These are phyloP conservation scores for Ciconia boyciana DNA, from an alignment of 2,113 vertebrate species.

Conservation along the genomic window DNA sequence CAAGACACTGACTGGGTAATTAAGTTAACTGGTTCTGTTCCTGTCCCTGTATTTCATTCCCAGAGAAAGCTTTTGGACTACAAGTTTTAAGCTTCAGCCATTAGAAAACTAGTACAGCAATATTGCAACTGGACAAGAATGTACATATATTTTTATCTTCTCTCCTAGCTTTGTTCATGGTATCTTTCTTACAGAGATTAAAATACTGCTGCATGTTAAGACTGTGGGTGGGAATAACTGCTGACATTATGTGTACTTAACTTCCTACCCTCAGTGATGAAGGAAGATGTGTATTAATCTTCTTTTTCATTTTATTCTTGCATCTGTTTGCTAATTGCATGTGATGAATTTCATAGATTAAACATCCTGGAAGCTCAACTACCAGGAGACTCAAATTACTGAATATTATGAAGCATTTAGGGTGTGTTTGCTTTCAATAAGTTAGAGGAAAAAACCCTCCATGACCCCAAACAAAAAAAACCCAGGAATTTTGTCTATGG, in stretches of 20 bases:
- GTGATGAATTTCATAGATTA: neutral
- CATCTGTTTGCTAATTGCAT: neutral
- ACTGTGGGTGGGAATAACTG: neutral
- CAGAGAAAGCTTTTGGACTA: neutral
- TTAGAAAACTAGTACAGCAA: neutral
- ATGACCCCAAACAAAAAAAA: neutral
- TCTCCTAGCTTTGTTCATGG: neutral
- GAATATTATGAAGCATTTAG: neutral
- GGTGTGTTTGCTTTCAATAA: neutral
- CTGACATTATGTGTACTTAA: neutral
- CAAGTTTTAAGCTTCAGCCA: neutral
- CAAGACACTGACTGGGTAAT: neutral
- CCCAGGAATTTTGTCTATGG: fast-evolving
- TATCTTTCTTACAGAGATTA: neutral
- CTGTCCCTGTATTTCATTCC: neutral
- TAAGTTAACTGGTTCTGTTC: neutral
- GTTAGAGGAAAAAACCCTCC: neutral
- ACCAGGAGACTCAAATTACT: neutral
- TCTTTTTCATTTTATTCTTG: neutral
- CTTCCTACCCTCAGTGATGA: neutral
- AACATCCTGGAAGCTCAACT: neutral
- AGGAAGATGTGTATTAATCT: neutral
- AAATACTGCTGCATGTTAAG: neutral
- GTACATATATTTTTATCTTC: neutral
- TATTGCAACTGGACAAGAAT: neutral